Evolutionary conservation across 2,888 invertebrate genomes (phyloP).

Genomic region (Drosophila greeni): DNA sequence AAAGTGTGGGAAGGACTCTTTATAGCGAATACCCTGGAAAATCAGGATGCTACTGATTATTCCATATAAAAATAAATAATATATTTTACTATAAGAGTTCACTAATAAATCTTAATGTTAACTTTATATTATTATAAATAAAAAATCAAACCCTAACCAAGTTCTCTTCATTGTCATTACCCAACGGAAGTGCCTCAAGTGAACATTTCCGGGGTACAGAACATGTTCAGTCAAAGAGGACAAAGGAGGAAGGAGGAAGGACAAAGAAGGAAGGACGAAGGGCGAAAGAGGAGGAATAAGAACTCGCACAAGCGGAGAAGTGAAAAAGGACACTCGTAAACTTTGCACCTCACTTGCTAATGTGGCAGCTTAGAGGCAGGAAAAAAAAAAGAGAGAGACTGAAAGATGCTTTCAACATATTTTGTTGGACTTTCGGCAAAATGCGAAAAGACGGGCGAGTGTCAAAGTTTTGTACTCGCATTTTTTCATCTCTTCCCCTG

Average conservation of each 20-base stretch:
- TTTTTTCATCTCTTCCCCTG: constrained; percentile 1
- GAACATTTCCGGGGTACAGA: constrained; percentile 5
- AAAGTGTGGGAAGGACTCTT: not conserved
- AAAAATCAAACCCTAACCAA: too few relatives aligned
- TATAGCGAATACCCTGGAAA: not conserved
- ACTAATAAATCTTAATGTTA: not conserved
- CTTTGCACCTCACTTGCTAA: constrained; percentile 72
- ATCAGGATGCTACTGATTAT: not conserved
- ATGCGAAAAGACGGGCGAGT: not conserved
- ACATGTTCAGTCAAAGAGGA: constrained; percentile 1
- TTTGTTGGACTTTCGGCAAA: constrained; percentile 3
- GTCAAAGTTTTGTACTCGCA: constrained; percentile 27
- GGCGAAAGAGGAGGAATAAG: too few relatives aligned
- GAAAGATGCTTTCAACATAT: constrained; percentile 30
- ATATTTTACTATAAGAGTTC: not conserved
- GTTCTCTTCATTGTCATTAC: not conserved
- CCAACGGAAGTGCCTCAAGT: not conserved
- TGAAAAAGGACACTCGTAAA: constrained; percentile 68
- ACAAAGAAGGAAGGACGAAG: too few relatives aligned
- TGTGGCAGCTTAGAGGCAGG: constrained; percentile 59
- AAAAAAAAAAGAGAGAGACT: not conserved
- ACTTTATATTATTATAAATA: too few relatives aligned
- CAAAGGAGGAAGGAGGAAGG: too few relatives aligned
- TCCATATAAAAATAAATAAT: not conserved
- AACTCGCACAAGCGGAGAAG: constrained; percentile 13